phyloP scores from a whole-genome alignment of 2,113 vertebrate genomes.

The Corythoichthys intestinalis region DNA sequence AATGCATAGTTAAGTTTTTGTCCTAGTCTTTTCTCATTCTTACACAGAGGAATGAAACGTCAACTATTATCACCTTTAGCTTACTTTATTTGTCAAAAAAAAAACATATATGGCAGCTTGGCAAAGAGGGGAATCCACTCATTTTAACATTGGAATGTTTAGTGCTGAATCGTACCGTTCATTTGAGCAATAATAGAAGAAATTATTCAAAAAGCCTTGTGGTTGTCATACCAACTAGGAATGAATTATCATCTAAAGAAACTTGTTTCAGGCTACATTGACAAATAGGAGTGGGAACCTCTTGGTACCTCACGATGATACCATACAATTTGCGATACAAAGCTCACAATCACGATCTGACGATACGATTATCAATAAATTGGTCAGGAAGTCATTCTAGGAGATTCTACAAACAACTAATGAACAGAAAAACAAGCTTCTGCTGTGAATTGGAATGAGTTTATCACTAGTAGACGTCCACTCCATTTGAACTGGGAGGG shows the following conservation, averaged over 20 bases:
- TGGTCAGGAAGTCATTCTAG: background rate
- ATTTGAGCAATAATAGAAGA: slow-evolving; percentile 7
- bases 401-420: too few species aligned
- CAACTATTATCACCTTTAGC: background rate
- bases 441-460: too few species aligned
- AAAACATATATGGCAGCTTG: background rate
- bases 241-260: slow-evolving; percentile 24
- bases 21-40: background rate
- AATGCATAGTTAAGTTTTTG: background rate
- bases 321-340: too few species aligned
- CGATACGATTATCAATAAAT: background rate
- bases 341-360: too few species aligned
- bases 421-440: too few species aligned
- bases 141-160: slow-evolving; percentile 7
- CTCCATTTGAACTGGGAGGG: too few species aligned
- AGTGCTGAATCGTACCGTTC: slow-evolving; percentile 2
- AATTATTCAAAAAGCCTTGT: background rate
- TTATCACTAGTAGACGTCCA: too few species aligned
- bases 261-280: background rate
- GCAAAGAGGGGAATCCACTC: background rate
- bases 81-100: background rate
- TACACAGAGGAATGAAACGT: background rate
- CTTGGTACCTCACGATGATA: too few species aligned
- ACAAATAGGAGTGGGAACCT: too few species aligned
- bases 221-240: slow-evolving; percentile 16